Evolutionary conservation across 1,140 invertebrate genomes (phyloP).

Genomic region (Drosophila baimaii): DNA sequence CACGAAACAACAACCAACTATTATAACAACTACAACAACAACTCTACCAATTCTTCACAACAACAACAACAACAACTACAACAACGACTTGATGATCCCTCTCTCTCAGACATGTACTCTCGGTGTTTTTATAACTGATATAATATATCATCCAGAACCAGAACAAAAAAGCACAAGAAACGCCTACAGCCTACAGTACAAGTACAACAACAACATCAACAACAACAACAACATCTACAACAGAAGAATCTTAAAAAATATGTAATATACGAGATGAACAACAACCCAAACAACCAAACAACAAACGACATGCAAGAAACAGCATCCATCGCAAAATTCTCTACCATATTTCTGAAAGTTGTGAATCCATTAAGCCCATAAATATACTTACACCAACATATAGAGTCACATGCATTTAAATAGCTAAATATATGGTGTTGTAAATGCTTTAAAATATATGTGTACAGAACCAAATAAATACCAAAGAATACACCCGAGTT

Average conservation of each 20-base stretch:
- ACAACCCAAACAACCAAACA: constrained; percentile 21
- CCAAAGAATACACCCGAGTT: constrained; percentile 55
- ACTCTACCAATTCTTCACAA: constrained; percentile 62
- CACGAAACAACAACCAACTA: constrained; percentile 68
- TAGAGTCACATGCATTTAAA: constrained; percentile 57
- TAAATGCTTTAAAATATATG: constrained; percentile 67
- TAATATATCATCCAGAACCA: constrained; percentile 62
- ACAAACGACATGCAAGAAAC: constrained; percentile 38
- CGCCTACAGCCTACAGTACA: constrained; percentile 67
- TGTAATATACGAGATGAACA: constrained; percentile 52
- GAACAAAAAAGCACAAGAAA: constrained; percentile 72
- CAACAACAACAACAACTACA: constrained; percentile 69
- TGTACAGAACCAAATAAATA: constrained; percentile 52
- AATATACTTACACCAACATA: constrained; percentile 21
- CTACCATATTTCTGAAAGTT: constrained; percentile 63
- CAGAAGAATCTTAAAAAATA: constrained; percentile 55
- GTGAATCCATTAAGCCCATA: constrained; percentile 52
- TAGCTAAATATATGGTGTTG: constrained; percentile 63
- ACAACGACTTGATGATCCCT: constrained; percentile 74
- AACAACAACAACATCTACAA: constrained; percentile 58
- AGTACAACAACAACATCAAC: constrained; percentile 61
- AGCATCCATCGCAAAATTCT: constrained; percentile 40
- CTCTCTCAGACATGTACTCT: constrained; percentile 71
- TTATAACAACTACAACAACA: constrained; percentile 60
- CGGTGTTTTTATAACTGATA: constrained; percentile 74